Conservation (phyloP, 2,888 invertebrate species). For the Agapetus fuscipes region DNA sequence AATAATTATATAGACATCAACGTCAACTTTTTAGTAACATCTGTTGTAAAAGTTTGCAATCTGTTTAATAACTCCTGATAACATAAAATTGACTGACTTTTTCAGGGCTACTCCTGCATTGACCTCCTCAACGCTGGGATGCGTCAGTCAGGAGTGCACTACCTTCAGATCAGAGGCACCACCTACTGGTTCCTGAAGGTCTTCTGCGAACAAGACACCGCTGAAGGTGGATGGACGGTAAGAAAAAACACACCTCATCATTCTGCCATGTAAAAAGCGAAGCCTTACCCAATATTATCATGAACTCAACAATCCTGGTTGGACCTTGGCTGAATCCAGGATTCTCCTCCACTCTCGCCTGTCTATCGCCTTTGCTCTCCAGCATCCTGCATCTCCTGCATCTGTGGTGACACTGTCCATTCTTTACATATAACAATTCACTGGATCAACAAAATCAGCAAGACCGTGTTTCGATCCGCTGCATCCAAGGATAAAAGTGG, state of each 20-base stretch:
- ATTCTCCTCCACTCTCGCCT: no score
- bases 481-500: no score
- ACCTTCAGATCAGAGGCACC: conserved; percentile 81
- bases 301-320: no score
- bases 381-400: no score
- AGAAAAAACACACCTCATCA: no score
- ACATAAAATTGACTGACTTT: conserved; percentile 22
- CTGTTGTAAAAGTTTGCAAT: neutral
- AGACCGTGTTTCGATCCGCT: no score
- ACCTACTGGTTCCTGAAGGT: conserved; percentile 91
- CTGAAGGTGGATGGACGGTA: conserved; percentile 92
- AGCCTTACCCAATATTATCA: no score
- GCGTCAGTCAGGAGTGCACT: conserved; percentile 80
- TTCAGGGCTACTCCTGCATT: conserved; percentile 79
- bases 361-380: no score
- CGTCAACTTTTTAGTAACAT: neutral
- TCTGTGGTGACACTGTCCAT: no score
- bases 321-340: no score
- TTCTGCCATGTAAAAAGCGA: neutral
- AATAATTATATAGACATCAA: neutral
- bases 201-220: conserved; percentile 79
- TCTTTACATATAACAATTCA: no score
- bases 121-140: conserved; percentile 79
- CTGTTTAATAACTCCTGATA: neutral
- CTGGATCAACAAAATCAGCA: no score